Evolutionary conservation across 2,113 vertebrate genomes (phyloP), one percentile per base, ranked within the genome.

Genomic region (Lucifuga dentata): DNA sequence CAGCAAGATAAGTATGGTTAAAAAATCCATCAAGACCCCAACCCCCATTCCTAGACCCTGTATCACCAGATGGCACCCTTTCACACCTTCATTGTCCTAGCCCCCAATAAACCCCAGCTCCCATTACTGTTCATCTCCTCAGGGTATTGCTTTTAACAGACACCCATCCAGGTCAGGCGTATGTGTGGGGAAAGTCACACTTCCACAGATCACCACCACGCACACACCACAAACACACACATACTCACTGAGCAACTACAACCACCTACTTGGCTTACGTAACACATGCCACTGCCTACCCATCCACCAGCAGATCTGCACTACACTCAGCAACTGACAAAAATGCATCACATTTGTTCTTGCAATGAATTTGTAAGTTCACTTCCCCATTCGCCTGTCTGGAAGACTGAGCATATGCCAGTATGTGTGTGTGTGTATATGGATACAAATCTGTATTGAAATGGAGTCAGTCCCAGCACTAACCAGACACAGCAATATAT

Each of bases 261-360:
- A 85, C 86, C 89, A 85, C 85, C 87, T 90, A 88, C 87, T 81
- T 78, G 58, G 60, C 76, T 91, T 91, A 86, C 84, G 79, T 90
- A 91, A 91, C 84, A 63, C 55, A 76, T 23, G 69, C 63, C 64
- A 67, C 79, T 84, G 87, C 90, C 90, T 85, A 90, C 90, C 86
- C 83, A 35, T 84, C 70, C 84, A 76, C 81, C 61, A 61, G 55
- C 81, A 74, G 70, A 80, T 65, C 74, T 63, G 52, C 66, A 39
- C 74, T 48, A 45, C 68, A 63, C 74, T 73, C 68, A 69, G 73
- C 81, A 67, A 66, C 78, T 21, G 43, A 68, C 16, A 12, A 58
- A 81, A 75, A 78, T 59, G 67, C 73, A 73, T 73, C 68, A 68
- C 16, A 52, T 24, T 24, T 65, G 56, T 38, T 32, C 21, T 20